Percentiles rank a stretch among this genome's conserved stretches.
phyloP scores from a whole-genome alignment of 64 coral and sea anemone genomes.

The Dendronephthya gigantea region DNA sequence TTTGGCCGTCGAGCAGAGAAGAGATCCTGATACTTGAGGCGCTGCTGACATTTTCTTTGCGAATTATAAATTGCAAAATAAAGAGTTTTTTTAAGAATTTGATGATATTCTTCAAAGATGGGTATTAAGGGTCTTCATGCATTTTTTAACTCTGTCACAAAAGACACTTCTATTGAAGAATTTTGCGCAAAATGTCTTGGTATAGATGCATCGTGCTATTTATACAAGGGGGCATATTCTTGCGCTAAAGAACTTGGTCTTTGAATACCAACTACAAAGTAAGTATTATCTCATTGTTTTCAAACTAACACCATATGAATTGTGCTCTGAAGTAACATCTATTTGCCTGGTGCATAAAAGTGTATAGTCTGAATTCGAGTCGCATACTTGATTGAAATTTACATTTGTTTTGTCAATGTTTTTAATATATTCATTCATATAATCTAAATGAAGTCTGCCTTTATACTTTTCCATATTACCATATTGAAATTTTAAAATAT shows the following conservation, averaged over 20 bases:
- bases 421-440: too few relatives aligned
- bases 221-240: slow-evolving; percentile 32
- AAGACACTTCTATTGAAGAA: background rate
- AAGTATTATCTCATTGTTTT: slow-evolving; percentile 5
- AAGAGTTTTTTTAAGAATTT: background rate
- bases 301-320: background rate
- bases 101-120: too few relatives aligned
- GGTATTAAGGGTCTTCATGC: slow-evolving; percentile 19
- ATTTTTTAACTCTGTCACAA: background rate
- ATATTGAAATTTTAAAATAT: background rate
- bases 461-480: too few relatives aligned
- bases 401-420: too few relatives aligned
- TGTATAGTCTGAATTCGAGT: too few relatives aligned
- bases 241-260: slow-evolving; percentile 20
- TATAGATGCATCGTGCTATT: slow-evolving; percentile 9
- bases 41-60: background rate
- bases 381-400: too few relatives aligned
- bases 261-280: slow-evolving; percentile 8
- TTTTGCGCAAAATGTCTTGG: slow-evolving; percentile 16
- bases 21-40: background rate
- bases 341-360: too few relatives aligned
- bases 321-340: background rate
- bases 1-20: background rate
- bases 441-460: too few relatives aligned
- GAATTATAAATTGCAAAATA: background rate